phyloP scores from a whole-genome alignment of 2,113 vertebrate species.

The Rostratula benghalensis region DNA sequence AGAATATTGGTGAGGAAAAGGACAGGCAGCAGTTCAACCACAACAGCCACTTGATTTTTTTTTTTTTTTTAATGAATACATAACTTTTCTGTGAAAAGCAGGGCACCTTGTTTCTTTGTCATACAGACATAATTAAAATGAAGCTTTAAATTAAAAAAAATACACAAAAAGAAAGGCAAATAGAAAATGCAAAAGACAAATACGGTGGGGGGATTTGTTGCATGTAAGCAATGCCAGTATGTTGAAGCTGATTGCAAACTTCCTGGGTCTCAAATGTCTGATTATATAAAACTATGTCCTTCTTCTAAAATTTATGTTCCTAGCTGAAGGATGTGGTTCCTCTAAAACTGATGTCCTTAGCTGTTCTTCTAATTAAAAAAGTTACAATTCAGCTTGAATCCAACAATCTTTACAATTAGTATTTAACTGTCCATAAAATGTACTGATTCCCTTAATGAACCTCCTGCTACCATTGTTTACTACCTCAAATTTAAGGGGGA shows the following conservation, averaged over 20 bases:
- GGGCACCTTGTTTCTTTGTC: background rate
- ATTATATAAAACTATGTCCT: background rate
- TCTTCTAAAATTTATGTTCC: background rate
- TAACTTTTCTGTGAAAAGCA: background rate
- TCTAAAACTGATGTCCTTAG: background rate
- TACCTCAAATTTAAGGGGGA: background rate
- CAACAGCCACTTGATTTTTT: background rate
- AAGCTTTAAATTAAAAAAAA: background rate
- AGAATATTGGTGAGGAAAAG: background rate
- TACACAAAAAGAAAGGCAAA: background rate
- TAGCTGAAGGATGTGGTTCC: background rate
- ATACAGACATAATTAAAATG: background rate
- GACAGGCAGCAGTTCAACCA: background rate
- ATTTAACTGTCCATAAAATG: conserved; percentile 47
- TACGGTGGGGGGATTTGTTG: rapidly evolving
- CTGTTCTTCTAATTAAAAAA: conserved; percentile 9
- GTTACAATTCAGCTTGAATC: background rate
- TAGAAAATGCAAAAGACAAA: background rate
- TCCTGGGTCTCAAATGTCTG: background rate
- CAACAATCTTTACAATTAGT: conserved; percentile 5
- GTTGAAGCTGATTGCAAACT: background rate
- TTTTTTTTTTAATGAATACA: background rate
- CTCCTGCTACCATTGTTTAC: conserved; percentile 13
- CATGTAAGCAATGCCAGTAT: background rate
- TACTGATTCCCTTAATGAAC: conserved; percentile 37